Evolutionary conservation across 2,113 vertebrate genomes (phyloP).

Genomic region (Lycaon pictus): DNA sequence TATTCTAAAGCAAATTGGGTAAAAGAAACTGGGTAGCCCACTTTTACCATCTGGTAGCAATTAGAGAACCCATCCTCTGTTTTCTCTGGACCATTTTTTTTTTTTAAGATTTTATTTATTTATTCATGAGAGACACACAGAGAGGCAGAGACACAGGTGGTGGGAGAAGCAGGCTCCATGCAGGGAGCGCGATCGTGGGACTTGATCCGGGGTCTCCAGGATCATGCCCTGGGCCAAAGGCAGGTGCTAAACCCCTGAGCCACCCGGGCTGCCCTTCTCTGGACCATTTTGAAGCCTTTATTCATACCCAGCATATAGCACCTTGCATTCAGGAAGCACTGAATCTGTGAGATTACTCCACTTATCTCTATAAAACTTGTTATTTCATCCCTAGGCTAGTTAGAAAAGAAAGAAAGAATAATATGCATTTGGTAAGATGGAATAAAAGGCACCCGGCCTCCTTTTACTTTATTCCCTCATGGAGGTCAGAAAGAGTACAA

Average conservation of each 20-base stretch:
- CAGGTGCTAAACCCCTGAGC: no score
- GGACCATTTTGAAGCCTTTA: not conserved
- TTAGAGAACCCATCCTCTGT: not conserved
- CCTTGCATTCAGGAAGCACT: not conserved
- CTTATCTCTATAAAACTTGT: not conserved
- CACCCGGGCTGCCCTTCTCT: not conserved
- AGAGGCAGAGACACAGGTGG: no score
- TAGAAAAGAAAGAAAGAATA: not conserved
- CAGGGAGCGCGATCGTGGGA: no score
- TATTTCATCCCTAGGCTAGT: not conserved
- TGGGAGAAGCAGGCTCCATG: no score
- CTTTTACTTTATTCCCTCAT: not conserved
- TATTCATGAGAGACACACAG: no score
- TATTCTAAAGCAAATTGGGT: not conserved
- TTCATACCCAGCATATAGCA: not conserved
- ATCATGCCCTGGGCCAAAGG: no score
- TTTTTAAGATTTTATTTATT: no score
- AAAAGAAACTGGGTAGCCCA: not conserved
- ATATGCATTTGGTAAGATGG: not conserved
- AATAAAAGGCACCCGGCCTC: not conserved
- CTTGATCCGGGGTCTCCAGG: no score
- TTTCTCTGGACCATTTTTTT: not conserved
- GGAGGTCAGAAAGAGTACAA: slow-evolving; percentile 70
- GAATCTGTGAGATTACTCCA: not conserved
- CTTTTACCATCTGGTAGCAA: not conserved